A percentile compares a stretch with the other conserved stretches of the same genome.
Conservation (phyloP, 2,113 vertebrate genomes). For the Tragelaphus imberbis region DNA sequence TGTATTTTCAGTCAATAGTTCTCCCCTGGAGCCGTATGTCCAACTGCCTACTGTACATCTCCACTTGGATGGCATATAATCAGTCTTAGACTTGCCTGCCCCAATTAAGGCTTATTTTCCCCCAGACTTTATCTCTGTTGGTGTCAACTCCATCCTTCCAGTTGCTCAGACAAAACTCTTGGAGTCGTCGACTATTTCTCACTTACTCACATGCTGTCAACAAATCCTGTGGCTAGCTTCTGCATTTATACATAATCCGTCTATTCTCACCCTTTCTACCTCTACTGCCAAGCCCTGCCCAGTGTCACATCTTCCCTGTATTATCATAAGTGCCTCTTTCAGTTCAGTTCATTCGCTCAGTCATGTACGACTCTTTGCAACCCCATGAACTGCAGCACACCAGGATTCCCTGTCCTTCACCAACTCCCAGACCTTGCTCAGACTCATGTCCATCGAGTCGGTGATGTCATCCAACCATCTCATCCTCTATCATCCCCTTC, state of each 20-base stretch:
- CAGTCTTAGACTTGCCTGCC: neutral
- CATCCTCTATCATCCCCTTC: neutral
- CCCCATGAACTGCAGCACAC: neutral
- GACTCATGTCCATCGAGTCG: accelerated
- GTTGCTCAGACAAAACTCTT: neutral
- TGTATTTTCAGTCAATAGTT: neutral
- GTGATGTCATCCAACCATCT: neutral
- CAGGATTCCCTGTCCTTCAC: neutral
- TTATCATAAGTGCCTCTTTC: neutral
- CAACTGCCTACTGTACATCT: neutral
- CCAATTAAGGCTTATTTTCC: neutral
- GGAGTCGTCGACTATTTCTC: neutral
- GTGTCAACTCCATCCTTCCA: neutral
- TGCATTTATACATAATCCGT: neutral
- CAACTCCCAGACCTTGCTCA: neutral
- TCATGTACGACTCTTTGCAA: neutral
- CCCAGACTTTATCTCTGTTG: neutral
- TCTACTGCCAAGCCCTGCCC: neutral
- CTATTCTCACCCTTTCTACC: neutral
- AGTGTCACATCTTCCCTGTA: neutral
- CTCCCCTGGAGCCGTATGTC: neutral
- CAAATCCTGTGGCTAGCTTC: neutral
- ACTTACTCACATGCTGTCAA: neutral
- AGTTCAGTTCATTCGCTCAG: neutral
- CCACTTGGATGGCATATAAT: neutral